Conservation (phyloP, 2,888 invertebrate genomes). For the Catonia carolina region DNA sequence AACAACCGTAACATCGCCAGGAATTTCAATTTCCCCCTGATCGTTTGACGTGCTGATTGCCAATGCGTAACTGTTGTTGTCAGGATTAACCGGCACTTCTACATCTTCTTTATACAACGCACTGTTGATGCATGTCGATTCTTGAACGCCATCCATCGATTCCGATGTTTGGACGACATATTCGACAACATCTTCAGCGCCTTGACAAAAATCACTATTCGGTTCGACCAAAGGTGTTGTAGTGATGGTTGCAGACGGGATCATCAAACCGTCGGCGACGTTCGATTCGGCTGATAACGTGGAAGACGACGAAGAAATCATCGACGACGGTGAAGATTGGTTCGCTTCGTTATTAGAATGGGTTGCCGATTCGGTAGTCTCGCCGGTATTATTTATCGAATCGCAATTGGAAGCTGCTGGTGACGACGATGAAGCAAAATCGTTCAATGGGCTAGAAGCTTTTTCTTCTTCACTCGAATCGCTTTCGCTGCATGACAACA, state of each 20-base stretch:
- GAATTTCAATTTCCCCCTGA: not conserved
- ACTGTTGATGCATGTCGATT: conserved; percentile 3
- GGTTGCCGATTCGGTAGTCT: no score
- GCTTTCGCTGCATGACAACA: conserved; percentile 69
- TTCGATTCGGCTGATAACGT: no score
- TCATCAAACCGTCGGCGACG: no score
- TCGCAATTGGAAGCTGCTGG: no score
- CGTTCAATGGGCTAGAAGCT: conserved; percentile 7
- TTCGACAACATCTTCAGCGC: conserved; percentile 7
- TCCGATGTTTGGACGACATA: not conserved
- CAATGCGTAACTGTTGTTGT: no score
- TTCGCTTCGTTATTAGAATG: no score
- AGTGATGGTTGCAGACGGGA: not conserved
- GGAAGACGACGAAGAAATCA: no score
- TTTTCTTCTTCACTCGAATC: conserved; percentile 52
- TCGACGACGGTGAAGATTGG: not conserved
- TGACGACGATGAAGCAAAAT: no score
- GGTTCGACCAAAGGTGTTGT: not conserved
- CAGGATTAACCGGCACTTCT: no score
- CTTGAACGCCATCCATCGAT: not conserved
- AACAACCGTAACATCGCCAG: not conserved
- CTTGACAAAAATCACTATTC: conserved; percentile 4
- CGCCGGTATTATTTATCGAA: no score
- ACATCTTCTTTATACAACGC: not conserved
- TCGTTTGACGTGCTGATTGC: no score